A percentile compares a stretch with the other conserved stretches of the same genome.
phyloP scores from a whole-genome alignment of 64 coral and sea anemone species.

The Actinia equina region DNA sequence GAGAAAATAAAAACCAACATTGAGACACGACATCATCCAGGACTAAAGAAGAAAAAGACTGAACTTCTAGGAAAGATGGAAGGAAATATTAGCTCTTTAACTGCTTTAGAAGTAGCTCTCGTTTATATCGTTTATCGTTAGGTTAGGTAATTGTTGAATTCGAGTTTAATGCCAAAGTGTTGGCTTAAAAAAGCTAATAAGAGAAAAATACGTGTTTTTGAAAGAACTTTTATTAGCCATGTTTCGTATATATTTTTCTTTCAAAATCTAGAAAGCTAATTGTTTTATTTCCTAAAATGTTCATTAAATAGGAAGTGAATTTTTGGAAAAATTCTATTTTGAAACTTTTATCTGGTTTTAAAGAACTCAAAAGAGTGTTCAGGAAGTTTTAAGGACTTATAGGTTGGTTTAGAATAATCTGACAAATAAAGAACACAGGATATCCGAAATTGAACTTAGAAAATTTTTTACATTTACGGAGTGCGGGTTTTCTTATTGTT shows the following conservation, averaged over 20 bases:
- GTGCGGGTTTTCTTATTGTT: background rate
- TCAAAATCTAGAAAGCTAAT: background rate
- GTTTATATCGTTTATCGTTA: background rate
- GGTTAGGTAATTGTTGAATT: background rate
- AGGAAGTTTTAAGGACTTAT: conserved; percentile 2
- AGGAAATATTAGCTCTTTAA: too few species aligned
- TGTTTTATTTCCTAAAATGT: background rate
- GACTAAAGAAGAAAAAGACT: background rate
- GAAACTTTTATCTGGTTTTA: background rate
- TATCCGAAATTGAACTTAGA: background rate
- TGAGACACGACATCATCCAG: background rate
- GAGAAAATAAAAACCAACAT: background rate
- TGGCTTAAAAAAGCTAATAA: background rate
- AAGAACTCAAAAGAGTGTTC: conserved; percentile 3
- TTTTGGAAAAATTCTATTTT: background rate
- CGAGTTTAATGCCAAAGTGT: background rate
- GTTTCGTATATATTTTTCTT: background rate
- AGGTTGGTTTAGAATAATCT: background rate
- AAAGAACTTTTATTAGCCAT: too few species aligned
- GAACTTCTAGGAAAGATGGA: background rate
- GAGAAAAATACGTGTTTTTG: too few species aligned
- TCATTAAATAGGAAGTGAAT: background rate
- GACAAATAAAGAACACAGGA: background rate
- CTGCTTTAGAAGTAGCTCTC: background rate
- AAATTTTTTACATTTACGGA: background rate